phyloP scores from a whole-genome alignment of 2,113 vertebrate species.

The Rutilus rutilus region DNA sequence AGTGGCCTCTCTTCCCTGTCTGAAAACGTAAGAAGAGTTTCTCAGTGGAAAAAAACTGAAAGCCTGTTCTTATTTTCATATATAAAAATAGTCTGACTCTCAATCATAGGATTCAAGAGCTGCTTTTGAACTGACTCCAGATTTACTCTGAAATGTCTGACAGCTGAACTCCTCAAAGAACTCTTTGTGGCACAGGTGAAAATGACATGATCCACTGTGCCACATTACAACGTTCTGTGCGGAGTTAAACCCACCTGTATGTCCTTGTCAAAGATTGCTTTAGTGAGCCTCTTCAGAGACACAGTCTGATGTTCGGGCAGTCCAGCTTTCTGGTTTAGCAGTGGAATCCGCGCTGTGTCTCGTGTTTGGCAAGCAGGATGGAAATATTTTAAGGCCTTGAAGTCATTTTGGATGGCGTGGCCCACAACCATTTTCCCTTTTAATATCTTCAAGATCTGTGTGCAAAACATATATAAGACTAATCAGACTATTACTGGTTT shows the following conservation, averaged over 20 bases:
- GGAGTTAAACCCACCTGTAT: conserved; percentile 83
- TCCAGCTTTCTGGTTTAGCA: conserved; percentile 83
- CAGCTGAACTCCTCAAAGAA: not conserved
- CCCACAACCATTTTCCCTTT: conserved; percentile 87
- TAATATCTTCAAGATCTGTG: conserved; percentile 87
- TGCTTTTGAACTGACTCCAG: not conserved
- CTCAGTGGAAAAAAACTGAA: not conserved
- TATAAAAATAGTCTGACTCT: conserved; percentile 11
- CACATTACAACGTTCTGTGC: not conserved
- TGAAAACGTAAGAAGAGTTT: conserved; percentile 63
- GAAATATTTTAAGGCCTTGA: conserved; percentile 83
- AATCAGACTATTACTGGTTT: not conserved
- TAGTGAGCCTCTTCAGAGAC: conserved; percentile 87
- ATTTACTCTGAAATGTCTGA: not conserved
- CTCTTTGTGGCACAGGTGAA: not conserved
- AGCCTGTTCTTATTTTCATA: not conserved
- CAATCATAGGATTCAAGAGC: not conserved
- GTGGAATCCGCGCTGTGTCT: conserved; percentile 85
- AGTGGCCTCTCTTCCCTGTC: conserved; percentile 84
- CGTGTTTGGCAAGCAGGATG: conserved; percentile 82
- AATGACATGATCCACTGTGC: not conserved
- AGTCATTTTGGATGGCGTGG: conserved; percentile 89
- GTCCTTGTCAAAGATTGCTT: conserved; percentile 83
- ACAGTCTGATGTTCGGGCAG: conserved; percentile 67
- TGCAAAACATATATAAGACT: conserved; percentile 1